These are phyloP conservation scores for Diorhabda carinulata DNA, from an alignment of 1,140 invertebrate species.

Conservation along the genomic window DNA sequence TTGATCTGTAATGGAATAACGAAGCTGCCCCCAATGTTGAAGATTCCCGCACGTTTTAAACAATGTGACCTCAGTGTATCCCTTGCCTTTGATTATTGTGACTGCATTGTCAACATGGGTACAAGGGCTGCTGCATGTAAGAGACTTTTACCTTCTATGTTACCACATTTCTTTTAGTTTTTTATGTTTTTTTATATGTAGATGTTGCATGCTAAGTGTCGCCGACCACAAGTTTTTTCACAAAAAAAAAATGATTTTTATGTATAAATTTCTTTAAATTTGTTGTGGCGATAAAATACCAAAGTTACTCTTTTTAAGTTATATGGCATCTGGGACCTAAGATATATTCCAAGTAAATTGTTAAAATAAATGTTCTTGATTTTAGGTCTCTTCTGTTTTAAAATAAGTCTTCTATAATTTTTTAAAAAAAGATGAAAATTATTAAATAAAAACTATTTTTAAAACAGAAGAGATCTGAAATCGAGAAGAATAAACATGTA, in stretches of 20 bases:
- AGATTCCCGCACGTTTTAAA: conserved; percentile 51
- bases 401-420: no score
- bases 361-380: no score
- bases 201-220: conserved; percentile 7
- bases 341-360: no score
- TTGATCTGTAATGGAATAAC: conserved; percentile 48
- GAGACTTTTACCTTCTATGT: conserved; percentile 46
- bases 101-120: conserved; percentile 62
- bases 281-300: no score
- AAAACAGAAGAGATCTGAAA: no score
- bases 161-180: conserved; percentile 25
- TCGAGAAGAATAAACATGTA: no score
- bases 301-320: no score
- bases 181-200: conserved; percentile 21
- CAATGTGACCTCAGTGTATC: conserved; percentile 51
- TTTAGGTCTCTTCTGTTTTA: no score
- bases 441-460: no score
- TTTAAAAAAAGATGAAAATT: no score
- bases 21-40: conserved; percentile 49
- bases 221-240: conserved; percentile 8
- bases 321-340: no score
- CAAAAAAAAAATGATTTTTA: neutral
- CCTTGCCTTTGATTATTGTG: conserved; percentile 51
- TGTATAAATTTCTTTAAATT: no score
- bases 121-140: conserved; percentile 70